phyloP scores from a whole-genome alignment of 2,888 invertebrate species.

The Caenorhabditis zanzibari region DNA sequence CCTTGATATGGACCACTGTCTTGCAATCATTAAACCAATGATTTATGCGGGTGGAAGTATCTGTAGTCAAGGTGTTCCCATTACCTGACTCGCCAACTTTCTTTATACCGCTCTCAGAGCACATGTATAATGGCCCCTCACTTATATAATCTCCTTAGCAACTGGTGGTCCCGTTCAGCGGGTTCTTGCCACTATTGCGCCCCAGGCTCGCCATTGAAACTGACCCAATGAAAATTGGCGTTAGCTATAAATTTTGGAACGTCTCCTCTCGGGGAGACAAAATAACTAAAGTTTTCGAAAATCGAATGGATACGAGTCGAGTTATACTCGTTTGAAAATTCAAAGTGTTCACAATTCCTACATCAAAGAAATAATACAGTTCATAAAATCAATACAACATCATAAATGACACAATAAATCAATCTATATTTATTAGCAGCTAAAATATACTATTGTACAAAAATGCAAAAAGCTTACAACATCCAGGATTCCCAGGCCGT shows the following conservation, averaged over 20 bases:
- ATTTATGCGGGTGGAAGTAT: background rate
- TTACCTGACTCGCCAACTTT: background rate
- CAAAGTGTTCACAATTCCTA: no score
- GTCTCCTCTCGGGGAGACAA: conserved; percentile 5
- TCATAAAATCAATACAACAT: no score
- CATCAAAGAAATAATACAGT: no score
- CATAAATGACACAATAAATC: no score
- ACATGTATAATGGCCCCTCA: background rate
- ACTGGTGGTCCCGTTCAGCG: background rate
- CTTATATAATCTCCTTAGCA: conserved; percentile 3
- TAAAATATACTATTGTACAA: no score
- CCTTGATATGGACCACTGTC: background rate
- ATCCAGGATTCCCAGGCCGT: no score
- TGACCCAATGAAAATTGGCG: background rate
- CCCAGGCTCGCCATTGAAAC: conserved; percentile 15
- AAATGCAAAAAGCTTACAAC: no score
- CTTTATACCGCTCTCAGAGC: background rate
- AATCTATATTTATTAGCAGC: no score
- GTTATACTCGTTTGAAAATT: background rate
- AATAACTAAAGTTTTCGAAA: background rate
- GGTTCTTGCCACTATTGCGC: background rate
- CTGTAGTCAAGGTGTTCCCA: background rate
- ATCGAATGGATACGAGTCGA: background rate
- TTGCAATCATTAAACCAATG: background rate
- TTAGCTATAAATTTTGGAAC: conserved; percentile 5